Evolutionary conservation across 2,113 vertebrate species (phyloP).

Genomic region (Tor tambroides): DNA sequence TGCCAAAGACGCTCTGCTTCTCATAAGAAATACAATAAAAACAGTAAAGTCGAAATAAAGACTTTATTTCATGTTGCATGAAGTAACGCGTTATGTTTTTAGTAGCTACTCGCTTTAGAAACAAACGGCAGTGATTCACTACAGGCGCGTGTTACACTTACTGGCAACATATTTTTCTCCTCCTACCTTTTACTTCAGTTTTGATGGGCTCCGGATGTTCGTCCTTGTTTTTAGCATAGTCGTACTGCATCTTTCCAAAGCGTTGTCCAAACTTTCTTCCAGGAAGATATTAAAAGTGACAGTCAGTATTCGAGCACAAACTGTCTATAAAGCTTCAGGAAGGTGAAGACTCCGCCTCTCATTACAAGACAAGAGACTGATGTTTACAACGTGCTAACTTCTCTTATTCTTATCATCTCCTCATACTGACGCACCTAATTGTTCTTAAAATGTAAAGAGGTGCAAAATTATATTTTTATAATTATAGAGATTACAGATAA

Average conservation of each 20-base stretch:
- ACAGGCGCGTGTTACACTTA: not conserved
- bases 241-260: constrained; percentile 53
- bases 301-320: not conserved
- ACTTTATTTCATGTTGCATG: not conserved
- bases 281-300: not conserved
- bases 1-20: no score
- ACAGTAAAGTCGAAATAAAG: no score
- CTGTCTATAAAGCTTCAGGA: constrained; percentile 9
- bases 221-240: constrained; percentile 54
- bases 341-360: constrained; percentile 11
- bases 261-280: not conserved
- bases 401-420: not conserved
- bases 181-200: constrained; percentile 58
- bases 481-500: not conserved
- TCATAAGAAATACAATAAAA: not conserved
- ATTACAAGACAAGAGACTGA: not conserved
- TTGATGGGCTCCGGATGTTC: constrained; percentile 59
- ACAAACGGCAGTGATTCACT: not conserved
- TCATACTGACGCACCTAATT: not conserved
- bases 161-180: not conserved
- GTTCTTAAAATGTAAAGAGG: not conserved
- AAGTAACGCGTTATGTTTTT: not conserved
- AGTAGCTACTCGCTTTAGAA: not conserved
- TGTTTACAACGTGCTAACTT: not conserved
- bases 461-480: not conserved